Conservation (phyloP, 2,888 invertebrate genomes). For the Anodontia alba region DNA sequence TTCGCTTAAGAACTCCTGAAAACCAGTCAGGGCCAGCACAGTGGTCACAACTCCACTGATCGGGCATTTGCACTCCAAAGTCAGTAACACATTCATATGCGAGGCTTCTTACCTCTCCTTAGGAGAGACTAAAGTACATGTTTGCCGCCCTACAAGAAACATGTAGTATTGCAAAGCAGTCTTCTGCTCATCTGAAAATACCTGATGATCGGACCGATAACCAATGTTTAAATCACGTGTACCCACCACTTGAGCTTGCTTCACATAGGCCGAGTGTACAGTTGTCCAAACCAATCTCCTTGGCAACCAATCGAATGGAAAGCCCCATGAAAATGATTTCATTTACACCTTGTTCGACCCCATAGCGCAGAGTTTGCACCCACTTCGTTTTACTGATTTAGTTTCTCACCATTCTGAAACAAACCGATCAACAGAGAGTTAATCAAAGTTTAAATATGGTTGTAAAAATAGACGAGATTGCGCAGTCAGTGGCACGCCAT, state of each 20-base stretch:
- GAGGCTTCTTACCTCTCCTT: constrained; percentile 33
- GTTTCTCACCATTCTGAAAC: constrained; percentile 42
- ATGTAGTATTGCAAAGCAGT: constrained; percentile 27
- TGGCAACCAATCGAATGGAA: constrained; percentile 36
- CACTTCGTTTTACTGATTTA: constrained; percentile 22
- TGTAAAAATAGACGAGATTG: no score
- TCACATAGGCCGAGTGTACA: constrained; percentile 35
- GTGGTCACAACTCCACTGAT: constrained; percentile 45
- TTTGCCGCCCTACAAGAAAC: constrained; percentile 34
- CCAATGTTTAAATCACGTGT: constrained; percentile 40
- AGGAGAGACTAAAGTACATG: constrained; percentile 40
- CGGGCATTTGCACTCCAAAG: constrained; percentile 34
- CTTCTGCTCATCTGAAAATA: constrained; percentile 38
- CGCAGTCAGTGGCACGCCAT: no score
- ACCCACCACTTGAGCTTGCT: constrained; percentile 32
- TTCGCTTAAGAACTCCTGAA: constrained; percentile 32
- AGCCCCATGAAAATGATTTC: constrained; percentile 32
- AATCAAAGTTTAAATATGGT: no score
- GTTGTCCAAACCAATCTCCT: constrained; percentile 31
- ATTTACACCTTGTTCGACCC: constrained; percentile 32
- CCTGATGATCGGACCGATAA: constrained; percentile 21
- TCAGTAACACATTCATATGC: constrained; percentile 48
- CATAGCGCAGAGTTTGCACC: constrained; percentile 20
- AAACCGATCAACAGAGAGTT: no score
- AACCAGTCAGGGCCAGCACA: constrained; percentile 61